Base-by-base conservation (phyloP, 2,113 vertebrate genomes). In the Sakesphorus luctuosus region DNA sequence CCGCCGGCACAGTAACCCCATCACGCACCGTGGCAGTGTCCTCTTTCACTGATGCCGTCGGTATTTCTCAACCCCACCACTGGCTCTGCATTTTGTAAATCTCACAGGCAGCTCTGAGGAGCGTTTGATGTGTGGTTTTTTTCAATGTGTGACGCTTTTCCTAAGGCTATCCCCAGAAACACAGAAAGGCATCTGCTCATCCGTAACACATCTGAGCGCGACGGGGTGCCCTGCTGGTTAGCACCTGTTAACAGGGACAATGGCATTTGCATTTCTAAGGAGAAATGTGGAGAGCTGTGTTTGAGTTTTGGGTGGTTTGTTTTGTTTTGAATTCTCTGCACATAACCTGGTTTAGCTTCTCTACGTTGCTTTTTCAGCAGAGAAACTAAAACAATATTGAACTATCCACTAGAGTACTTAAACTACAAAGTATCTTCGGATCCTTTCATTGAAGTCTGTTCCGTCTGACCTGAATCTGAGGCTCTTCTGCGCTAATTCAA, bases 41-140 rank as follows among this genome's bases (percentile, higher is more conserved):
- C 55, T 7, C 1, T 29, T 66, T 33, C 49, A 3, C 62, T 43
- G 15, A 2, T 11, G 53, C 7, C 10, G 0, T 23, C 19, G 4
- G 26, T n/a, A 21, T 58, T 50, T 81, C 82, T 59, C 65, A 43
- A 23, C 18, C 35, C 7, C 5, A 2, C 49, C 49, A 0, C 40
- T 62, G 38, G 7, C 9, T 79, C 83, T 74, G 50, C 68, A 2
- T 74, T 84, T 49, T 40, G 55, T 78, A 71, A 38, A 58, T 59
- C 49, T 69, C 43, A 1, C 29, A 5, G 40, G 46, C 55, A n/a
- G 56, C 62, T 52, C 13, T 44, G 44, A 61, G n/a, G 19, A 61
- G 56, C 2, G 5, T 90, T 92, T 81, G 84, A 47, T 90, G 56
- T 78, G 63, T 61, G 36, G 2, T 36, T 55, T 43, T 52, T 84